phyloP scores from a whole-genome alignment of 2,797 vertebrate species.

The Malacoctenus gilli region DNA sequence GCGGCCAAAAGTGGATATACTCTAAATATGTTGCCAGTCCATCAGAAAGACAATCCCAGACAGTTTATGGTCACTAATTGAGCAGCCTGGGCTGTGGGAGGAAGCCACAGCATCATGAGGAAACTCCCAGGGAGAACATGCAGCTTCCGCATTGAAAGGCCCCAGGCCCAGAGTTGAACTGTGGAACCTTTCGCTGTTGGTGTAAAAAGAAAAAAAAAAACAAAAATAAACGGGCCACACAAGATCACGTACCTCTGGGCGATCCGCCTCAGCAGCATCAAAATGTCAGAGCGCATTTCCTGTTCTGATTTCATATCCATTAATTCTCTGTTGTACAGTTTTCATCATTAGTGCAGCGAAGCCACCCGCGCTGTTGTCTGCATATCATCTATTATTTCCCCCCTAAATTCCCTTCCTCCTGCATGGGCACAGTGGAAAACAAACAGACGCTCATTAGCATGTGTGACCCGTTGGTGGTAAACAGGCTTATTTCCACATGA shows the following conservation, averaged over 20 bases:
- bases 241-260: background rate
- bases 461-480: constrained; percentile 80
- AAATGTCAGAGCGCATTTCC: constrained; percentile 54
- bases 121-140: no score
- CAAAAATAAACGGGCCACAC: no score
- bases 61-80: no score
- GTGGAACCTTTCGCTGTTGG: no score
- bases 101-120: no score
- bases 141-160: no score
- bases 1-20: no score
- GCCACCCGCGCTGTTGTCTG: constrained; percentile 69
- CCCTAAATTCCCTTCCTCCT: constrained; percentile 76
- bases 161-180: no score
- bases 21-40: no score
- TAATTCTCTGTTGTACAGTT: constrained; percentile 54
- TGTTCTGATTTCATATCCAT: constrained; percentile 66
- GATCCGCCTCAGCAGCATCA: constrained; percentile 33
- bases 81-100: no score
- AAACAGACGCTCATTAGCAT: constrained; percentile 84
- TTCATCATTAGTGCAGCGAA: constrained; percentile 65
- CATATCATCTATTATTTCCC: constrained; percentile 74
- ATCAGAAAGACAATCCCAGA: no score
- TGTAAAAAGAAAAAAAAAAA: no score
- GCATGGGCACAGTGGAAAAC: constrained; percentile 78
- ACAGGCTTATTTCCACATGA: constrained; percentile 82